Conservation (phyloP, 1,140 invertebrate species). For the Drosophila bifasciata region DNA sequence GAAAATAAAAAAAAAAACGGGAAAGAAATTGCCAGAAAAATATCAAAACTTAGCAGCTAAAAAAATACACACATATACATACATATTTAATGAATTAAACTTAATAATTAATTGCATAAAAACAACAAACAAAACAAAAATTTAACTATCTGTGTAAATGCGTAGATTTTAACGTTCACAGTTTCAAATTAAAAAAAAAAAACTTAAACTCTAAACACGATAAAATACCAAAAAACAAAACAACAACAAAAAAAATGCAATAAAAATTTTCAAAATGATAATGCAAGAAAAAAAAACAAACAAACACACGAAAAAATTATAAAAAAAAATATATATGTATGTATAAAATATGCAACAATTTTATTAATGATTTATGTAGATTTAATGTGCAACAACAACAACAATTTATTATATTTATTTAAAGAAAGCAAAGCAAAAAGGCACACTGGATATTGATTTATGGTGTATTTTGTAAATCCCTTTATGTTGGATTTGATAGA, state of each 20-base stretch:
- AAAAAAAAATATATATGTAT: constrained; percentile 48
- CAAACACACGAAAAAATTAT: constrained; percentile 58
- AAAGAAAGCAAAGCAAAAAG: constrained; percentile 13
- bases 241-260: constrained; percentile 70
- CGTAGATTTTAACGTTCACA: constrained; percentile 79
- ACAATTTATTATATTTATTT: constrained; percentile 60
- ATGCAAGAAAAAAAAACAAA: constrained; percentile 68
- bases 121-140: constrained; percentile 49
- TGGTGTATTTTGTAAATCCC: constrained; percentile 27
- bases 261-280: constrained; percentile 73
- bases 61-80: constrained; percentile 53
- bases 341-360: constrained; percentile 42
- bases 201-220: constrained; percentile 6
- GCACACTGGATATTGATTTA: constrained; percentile 36
- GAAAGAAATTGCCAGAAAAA: constrained; percentile 51
- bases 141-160: constrained; percentile 67
- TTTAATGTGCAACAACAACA: constrained; percentile 24
- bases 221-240: constrained; percentile 8
- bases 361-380: constrained; percentile 32
- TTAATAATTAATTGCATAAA: constrained; percentile 64
- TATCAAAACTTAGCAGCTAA: constrained; percentile 74
- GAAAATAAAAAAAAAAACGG: constrained; percentile 38
- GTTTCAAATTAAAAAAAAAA: constrained; percentile 69
- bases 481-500: constrained; percentile 35
- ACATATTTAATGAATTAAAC: constrained; percentile 56